These are phyloP conservation scores for Phallusia fumigata DNA, from an alignment of 23 tunicate genomes.

Conservation along the genomic window DNA sequence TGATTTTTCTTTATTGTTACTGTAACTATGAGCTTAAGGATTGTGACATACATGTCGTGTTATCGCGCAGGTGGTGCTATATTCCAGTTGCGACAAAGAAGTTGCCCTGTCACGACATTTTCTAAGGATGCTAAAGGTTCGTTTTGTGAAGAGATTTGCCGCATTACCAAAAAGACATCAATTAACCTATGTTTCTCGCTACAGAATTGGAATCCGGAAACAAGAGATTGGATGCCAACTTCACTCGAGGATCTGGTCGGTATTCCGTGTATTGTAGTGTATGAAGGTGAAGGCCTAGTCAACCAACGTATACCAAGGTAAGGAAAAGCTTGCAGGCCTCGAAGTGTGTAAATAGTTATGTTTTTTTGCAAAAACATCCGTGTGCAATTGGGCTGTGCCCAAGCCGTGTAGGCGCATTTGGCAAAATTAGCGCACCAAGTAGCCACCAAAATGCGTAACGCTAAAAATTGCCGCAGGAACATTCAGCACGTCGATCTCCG, in stretches of 20 bases:
- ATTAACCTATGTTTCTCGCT: neutral
- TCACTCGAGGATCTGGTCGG: slow-evolving; percentile 46
- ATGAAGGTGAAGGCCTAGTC: slow-evolving; percentile 40
- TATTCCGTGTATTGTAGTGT: slow-evolving; percentile 63
- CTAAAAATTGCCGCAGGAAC: slow-evolving; percentile 24
- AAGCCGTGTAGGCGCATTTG: too few species aligned
- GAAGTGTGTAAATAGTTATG: too few species aligned
- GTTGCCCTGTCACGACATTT: slow-evolving; percentile 3
- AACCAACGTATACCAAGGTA: slow-evolving; percentile 60
- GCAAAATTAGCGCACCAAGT: too few species aligned
- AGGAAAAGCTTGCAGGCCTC: too few species aligned
- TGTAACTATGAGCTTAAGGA: too few species aligned
- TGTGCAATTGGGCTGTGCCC: too few species aligned
- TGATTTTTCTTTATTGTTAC: too few species aligned
- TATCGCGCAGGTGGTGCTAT: slow-evolving; percentile 4
- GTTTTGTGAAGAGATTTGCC: neutral
- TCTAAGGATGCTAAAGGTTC: slow-evolving; percentile 9
- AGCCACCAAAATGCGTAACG: too few species aligned
- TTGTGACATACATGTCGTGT: neutral
- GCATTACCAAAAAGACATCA: too few species aligned
- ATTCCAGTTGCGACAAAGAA: neutral
- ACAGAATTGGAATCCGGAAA: neutral
- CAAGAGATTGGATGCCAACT: slow-evolving; percentile 56
- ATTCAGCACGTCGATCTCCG: slow-evolving; percentile 73
- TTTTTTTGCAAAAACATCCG: too few species aligned